Evolutionary conservation across 2,888 invertebrate species (phyloP), one percentile per base, ranked within the genome.

Genomic region (Philonicus albiceps): DNA sequence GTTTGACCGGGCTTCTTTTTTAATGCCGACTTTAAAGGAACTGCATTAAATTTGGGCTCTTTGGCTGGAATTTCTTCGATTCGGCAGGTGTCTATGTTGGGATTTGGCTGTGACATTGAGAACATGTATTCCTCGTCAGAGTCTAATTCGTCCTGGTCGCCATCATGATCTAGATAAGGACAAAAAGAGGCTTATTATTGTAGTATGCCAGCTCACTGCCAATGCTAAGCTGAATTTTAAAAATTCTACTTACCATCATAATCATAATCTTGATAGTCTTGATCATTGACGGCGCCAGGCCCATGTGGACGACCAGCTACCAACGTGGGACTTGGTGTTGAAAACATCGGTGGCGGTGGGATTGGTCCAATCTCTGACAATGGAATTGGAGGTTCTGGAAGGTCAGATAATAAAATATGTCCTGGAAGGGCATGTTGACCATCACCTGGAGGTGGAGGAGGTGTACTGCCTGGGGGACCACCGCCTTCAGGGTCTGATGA

Each of bases 261-360:
- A 91, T 95, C 94, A 90, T 94, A 95, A 90, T 95, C 94, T 90
- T 91, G 92, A 89, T 92, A 92, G 88, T 92, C 92, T 90, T 91
- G 91, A 90, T 91, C 91, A 88, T 91, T 91, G 88, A 91, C 90
- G 88, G 91, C 91, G 89, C 92, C 92, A 88, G 92, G 92, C 88
- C 92, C 92, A 89, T 93, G 93, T 88, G 92, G 92, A 89, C 93
- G 94, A 90, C 94, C 93, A 89, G 93, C 92, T 88, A 94, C 93
- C 89, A 96, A 93, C 88, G 94, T 94, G 89, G 96, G 96, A 92
- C 96, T 96, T 89, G 96, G 96, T 90, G 97, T 97, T 93, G 97
- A 97, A 94, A 98, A 98, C 98, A 98, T 98, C 89, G 98, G 98
- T 90, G 98, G 98, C 90, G 98, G 98, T 90, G 97, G 97, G 92